Base-by-base conservation (phyloP, 2,888 invertebrate genomes). In the Leucophenga maculata region DNA sequence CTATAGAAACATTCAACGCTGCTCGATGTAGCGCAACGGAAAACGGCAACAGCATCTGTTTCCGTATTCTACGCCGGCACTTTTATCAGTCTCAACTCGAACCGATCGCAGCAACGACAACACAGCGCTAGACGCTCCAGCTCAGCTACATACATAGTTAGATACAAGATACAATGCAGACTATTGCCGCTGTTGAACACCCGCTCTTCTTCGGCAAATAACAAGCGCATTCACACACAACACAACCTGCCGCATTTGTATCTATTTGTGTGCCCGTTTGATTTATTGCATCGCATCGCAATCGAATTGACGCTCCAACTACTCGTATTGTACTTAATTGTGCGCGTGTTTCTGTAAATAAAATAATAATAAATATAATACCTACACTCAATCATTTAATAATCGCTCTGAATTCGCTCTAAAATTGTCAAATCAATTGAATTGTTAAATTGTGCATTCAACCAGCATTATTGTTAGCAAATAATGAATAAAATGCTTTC, bases 201-300 rank as follows among this genome's bases (percentile, higher is more conserved):
- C 16, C 26, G 26, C 64, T 46, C 64, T 13, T 4, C 39, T 31
- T 14, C 57, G 18, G n/a, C 26, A 22, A 20, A n/a, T 20, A 31
- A 13, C 62, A 46, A 18, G 14, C 48, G 48, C 46, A 44, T 39
- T 39, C 39, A 22, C 60, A 14, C 16, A 71, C 70, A 74, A 14
- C 16, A 71, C 70, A 74, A 76, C 74, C 73, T 71, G 72, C 73
- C 74, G 73, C 71, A 69, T 73, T 72, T 68, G 60, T 1, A 9
- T 48, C 50, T 62, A 46, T 18, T 32, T 32, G 59, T 59, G 20
- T 48, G 18, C 13, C 18, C 39, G 32, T 67, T 64, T 70, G 67
- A 70, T 70, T 70, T 70, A 70, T 70, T 67, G 52, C 70, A 67
- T 44, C 65, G 48, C 8, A 39, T 39, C 8, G 39, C 39, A 11